Conservation (phyloP, 1,140 invertebrate genomes). For the Papilio machaon region DNA sequence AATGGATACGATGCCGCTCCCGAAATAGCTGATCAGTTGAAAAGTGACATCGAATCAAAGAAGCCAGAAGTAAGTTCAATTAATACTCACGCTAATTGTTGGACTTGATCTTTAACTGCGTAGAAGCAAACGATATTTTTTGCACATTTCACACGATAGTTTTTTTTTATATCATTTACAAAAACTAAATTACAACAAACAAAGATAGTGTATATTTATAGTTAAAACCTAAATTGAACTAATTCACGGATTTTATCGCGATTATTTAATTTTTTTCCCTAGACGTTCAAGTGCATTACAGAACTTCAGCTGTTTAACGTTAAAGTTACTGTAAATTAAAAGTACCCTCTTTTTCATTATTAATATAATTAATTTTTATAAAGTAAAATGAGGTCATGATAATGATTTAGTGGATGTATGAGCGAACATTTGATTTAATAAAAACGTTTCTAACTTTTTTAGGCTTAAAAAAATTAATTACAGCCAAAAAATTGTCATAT, state of each 20-base stretch:
- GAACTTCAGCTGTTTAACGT: not conserved
- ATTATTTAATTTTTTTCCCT: not conserved
- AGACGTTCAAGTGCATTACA: not conserved
- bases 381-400: too few relatives aligned
- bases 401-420: too few relatives aligned
- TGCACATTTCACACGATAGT: not conserved
- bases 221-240: not conserved
- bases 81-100: not conserved
- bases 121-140: not conserved
- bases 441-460: too few relatives aligned
- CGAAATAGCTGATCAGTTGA: conserved; percentile 38
- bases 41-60: conserved; percentile 18
- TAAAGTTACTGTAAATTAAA: not conserved
- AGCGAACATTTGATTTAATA: not conserved
- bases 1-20: conserved; percentile 49
- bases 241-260: not conserved
- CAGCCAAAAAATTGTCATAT: too few relatives aligned
- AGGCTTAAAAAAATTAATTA: too few relatives aligned
- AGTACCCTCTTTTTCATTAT: not conserved
- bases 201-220: not conserved
- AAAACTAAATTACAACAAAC: not conserved
- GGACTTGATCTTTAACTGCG: not conserved
- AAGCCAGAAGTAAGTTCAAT: conserved; percentile 14
- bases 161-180: not conserved
- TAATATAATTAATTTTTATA: too few relatives aligned